Conservation (phyloP, 2,888 invertebrate species). For the Lasioglossum zephyrum region DNA sequence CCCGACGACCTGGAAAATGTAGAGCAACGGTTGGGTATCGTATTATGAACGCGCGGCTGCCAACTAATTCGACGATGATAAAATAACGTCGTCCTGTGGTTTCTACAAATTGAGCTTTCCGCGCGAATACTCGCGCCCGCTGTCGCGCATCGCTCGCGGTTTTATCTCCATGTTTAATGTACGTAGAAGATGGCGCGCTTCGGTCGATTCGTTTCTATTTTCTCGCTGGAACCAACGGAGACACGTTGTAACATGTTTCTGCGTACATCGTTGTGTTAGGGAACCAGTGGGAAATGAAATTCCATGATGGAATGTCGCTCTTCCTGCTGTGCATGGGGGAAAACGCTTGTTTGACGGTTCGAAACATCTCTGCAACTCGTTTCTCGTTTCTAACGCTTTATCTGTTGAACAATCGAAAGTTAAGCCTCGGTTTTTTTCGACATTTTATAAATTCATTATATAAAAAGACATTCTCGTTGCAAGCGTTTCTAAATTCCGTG, state of each 20-base stretch:
- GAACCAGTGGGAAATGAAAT: not conserved
- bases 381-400: too few species aligned
- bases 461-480: not conserved
- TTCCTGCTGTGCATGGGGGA: not conserved
- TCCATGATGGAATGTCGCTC: not conserved
- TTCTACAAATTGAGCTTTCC: not conserved
- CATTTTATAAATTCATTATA: not conserved
- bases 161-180: not conserved
- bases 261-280: not conserved
- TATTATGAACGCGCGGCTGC: not conserved
- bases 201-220: conserved; percentile 42
- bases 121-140: not conserved
- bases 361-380: too few species aligned
- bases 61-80: not conserved
- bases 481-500: not conserved
- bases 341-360: too few species aligned
- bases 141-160: not conserved
- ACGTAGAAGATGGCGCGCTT: conserved; percentile 50
- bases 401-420: not conserved
- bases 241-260: not conserved
- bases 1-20: conserved; percentile 23
- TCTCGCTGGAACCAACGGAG: conserved; percentile 22
- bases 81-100: not conserved
- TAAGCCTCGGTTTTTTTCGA: not conserved
- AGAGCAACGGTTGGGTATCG: not conserved